Conservation (phyloP, 2,888 invertebrate genomes). For the Ornithoptera alexandrae region DNA sequence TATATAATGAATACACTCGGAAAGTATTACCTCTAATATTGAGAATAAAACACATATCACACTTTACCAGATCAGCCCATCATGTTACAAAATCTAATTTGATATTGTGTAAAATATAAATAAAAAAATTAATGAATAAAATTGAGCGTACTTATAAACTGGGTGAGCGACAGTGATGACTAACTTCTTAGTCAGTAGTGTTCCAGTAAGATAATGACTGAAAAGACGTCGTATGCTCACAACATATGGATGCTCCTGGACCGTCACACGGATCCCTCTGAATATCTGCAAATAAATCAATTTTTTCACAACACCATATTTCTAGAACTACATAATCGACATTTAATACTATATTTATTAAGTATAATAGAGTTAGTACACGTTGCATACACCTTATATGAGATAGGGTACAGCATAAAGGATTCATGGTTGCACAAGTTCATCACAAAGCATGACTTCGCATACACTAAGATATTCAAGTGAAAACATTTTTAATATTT, state of each 20-base stretch:
- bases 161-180: slow-evolving; percentile 64
- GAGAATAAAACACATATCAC: no score
- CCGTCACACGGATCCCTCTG: slow-evolving; percentile 51
- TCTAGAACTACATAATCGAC: not conserved
- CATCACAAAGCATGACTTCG: not conserved
- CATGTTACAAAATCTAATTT: no score
- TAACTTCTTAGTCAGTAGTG: slow-evolving; percentile 51
- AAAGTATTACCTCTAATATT: no score
- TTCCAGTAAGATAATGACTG: slow-evolving; percentile 56
- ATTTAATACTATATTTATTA: no score
- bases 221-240: slow-evolving; percentile 56
- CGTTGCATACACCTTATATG: not conserved
- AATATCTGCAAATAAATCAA: slow-evolving; percentile 50
- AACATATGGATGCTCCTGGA: slow-evolving; percentile 64
- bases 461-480: not conserved
- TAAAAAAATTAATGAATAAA: slow-evolving; percentile 23
- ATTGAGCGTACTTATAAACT: slow-evolving; percentile 46
- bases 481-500: slow-evolving; percentile 4
- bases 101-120: no score
- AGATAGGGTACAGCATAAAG: not conserved
- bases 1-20: no score
- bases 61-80: no score
- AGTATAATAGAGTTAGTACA: not conserved
- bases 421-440: not conserved
- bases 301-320: not conserved